These are phyloP conservation scores for Argentina silus DNA, from an alignment of 2,797 vertebrate genomes.

Conservation along the genomic window DNA sequence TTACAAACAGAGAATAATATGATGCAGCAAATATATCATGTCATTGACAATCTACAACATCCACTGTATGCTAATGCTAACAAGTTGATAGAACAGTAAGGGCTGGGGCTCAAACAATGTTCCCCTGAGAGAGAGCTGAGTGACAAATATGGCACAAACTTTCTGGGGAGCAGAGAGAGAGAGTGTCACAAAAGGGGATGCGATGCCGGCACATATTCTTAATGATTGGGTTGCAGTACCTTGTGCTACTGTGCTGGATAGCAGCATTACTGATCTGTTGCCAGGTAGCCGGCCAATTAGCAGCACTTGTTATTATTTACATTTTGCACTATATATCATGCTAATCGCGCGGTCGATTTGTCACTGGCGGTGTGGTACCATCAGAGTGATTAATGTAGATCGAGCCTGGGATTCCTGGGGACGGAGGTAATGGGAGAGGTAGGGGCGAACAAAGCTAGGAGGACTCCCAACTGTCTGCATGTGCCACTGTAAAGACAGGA, in stretches of 20 bases:
- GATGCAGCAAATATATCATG: constrained; percentile 16
- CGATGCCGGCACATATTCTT: constrained; percentile 66
- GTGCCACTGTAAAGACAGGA: constrained; percentile 23
- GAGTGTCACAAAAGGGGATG: constrained; percentile 53
- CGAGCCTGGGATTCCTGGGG: constrained; percentile 81
- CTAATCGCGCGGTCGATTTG: constrained; percentile 88
- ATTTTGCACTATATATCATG: constrained; percentile 91
- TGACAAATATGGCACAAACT: constrained; percentile 15
- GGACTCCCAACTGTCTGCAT: constrained; percentile 37
- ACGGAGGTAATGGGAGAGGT: constrained; percentile 83
- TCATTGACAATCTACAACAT: constrained; percentile 7
- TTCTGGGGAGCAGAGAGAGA: neutral
- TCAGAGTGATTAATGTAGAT: constrained; percentile 87
- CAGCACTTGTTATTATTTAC: constrained; percentile 89
- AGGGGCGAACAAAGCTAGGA: constrained; percentile 56
- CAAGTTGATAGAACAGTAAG: constrained; percentile 24
- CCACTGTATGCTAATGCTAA: constrained; percentile 27
- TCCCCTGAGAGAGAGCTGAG: constrained; percentile 12
- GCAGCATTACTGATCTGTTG: constrained; percentile 81
- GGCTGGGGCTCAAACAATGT: constrained; percentile 36
- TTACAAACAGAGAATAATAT: neutral
- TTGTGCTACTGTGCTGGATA: constrained; percentile 49
- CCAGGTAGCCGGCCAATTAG: constrained; percentile 90
- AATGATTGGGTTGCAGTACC: constrained; percentile 68
- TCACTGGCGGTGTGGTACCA: constrained; percentile 84